These are phyloP conservation scores for Oceanodroma tethys DNA, from an alignment of 2,113 vertebrate genomes.

Conservation along the genomic window DNA sequence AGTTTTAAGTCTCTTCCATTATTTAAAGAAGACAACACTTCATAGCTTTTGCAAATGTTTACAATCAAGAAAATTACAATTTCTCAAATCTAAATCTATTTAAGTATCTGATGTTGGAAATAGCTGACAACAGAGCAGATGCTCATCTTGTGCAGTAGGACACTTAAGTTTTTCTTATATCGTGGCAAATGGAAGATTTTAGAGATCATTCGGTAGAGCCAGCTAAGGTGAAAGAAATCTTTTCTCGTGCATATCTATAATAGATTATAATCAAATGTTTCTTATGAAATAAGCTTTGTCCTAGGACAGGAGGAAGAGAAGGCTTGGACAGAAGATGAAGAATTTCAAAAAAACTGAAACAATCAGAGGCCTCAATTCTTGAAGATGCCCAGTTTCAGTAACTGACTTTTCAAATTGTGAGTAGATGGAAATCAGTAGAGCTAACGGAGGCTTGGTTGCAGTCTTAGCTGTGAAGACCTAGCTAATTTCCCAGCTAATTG, in stretches of 20 bases:
- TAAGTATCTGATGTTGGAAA: neutral
- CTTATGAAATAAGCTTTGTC: neutral
- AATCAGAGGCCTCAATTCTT: neutral
- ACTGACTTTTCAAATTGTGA: neutral
- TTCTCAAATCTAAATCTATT: neutral
- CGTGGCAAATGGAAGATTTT: neutral
- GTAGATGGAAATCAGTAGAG: neutral
- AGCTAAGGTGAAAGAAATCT: neutral
- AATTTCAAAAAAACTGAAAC: neutral
- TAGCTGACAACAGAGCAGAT: neutral
- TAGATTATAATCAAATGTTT: neutral
- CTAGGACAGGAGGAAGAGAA: neutral
- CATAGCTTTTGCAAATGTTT: neutral
- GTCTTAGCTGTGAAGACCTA: neutral
- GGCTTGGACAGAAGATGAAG: neutral
- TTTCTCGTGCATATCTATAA: neutral
- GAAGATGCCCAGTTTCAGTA: neutral
- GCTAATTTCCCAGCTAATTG: neutral
- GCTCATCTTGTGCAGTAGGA: neutral
- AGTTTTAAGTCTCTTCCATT: neutral
- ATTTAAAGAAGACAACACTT: neutral
- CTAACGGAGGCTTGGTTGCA: fast-evolving
- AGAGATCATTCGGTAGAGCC: neutral
- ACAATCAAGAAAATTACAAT: neutral
- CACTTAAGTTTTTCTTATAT: neutral